phyloP scores from a whole-genome alignment of 2,113 vertebrate genomes.

The Myrmecobius fasciatus region DNA sequence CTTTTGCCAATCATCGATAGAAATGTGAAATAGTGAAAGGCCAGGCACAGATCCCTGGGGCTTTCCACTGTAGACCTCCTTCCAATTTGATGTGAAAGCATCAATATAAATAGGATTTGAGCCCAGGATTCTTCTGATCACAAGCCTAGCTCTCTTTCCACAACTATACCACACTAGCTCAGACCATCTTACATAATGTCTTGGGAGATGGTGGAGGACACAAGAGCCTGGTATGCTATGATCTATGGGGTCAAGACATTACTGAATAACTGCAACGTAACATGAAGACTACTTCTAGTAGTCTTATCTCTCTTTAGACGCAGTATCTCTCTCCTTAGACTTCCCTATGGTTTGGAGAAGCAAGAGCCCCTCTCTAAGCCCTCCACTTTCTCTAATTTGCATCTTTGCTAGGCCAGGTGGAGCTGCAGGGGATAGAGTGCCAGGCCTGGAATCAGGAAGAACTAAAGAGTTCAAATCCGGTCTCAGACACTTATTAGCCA shows the following conservation, averaged over 20 bases:
- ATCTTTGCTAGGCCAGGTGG: neutral
- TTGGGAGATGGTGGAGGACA: neutral
- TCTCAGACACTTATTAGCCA: too few relatives aligned
- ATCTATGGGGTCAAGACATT: neutral
- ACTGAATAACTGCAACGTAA: neutral
- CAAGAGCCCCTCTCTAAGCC: neutral
- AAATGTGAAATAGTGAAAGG: neutral
- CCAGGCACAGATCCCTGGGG: neutral
- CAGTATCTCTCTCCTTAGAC: neutral
- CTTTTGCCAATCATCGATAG: neutral
- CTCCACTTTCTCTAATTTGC: neutral
- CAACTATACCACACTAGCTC: neutral
- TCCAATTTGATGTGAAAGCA: neutral
- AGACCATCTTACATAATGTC: neutral
- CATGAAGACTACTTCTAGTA: neutral
- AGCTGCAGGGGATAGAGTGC: too few relatives aligned
- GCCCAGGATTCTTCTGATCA: neutral
- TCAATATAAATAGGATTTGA: neutral
- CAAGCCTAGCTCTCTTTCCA: neutral
- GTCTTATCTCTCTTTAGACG: too few relatives aligned
- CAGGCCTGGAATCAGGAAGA: too few relatives aligned
- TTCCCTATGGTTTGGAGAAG: neutral
- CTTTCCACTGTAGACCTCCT: neutral
- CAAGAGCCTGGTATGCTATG: neutral
- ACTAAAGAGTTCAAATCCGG: too few relatives aligned